Evolutionary conservation across 92 coral and sea anemone genomes (phyloP), one percentile per base, ranked within the genome.

Genomic region (Metridium senile): DNA sequence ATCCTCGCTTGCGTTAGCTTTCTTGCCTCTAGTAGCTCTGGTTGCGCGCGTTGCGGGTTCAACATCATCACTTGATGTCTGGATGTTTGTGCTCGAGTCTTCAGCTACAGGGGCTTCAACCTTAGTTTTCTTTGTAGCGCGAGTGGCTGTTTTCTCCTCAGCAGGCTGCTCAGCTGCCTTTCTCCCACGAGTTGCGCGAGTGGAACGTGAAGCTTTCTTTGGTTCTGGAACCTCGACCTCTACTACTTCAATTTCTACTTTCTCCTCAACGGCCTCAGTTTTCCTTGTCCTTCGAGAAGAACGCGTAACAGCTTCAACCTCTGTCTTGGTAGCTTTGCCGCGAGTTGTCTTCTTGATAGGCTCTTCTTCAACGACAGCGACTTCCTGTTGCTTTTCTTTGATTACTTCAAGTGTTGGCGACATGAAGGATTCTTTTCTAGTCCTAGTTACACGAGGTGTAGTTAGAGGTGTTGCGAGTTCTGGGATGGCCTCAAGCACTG

Each of bases 381-480:
- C 20, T 26, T 69, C 63, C 34, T 72, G n/a, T n/a, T n/a, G 67
- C 13, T 56, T 57, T 51, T 64, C 86, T 67, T 72, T 66, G 30
- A 75, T 76, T 0, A 59, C 69, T 39, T 82, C 76, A 18, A 74
- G 72, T 17, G 67, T 75, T 65, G 76, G 77, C 17, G 70, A 77
- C 82, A 77, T 77, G n/a, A 77, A 10, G 1, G 82, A 79, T 20
- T 45, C 72, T 35, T 34, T 72, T 28, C 62, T 72, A 33, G 56
- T 34, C 33, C 81, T 79, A 0, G 89, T 49, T n/a, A 70, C 66
- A 35, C 64, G 70, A n/a, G 83, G 81, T 20, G 87, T 77, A 32
- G 80, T 74, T 47, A 76, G 62, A 21, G 98, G 98, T 16, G 98
- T 89, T 9, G 81, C 86, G 17, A 92, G 68, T 71, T 94, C 98